Evolutionary conservation across 2,113 vertebrate genomes (phyloP).

Genomic region (Petrocephalus zakoni): DNA sequence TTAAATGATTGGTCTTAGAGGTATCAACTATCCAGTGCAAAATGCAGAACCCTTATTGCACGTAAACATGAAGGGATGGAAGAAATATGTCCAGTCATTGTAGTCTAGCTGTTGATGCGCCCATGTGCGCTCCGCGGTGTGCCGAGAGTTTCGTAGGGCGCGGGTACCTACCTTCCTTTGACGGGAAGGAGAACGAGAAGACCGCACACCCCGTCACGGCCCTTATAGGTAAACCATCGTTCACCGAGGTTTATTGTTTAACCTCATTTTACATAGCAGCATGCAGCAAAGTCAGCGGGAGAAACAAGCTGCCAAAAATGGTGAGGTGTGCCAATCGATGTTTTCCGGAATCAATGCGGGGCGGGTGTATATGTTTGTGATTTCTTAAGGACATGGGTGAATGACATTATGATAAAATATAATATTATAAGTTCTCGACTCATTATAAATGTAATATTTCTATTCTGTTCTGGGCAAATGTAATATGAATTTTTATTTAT

Average conservation of each 20-base stretch:
- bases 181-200: background rate
- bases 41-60: background rate
- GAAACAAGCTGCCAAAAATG: background rate
- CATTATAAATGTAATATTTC: no score
- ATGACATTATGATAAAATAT: background rate
- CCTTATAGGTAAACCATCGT: background rate
- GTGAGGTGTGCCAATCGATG: background rate
- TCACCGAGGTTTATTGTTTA: background rate
- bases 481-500: background rate
- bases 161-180: background rate
- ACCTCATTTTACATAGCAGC: background rate
- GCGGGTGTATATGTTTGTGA: background rate
- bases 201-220: background rate
- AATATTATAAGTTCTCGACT: background rate
- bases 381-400: background rate
- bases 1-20: background rate
- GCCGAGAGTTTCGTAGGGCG: slow-evolving; percentile 3
- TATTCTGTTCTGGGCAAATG: background rate
- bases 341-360: background rate
- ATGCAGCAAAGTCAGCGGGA: background rate
- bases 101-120: background rate
- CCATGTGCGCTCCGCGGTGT: slow-evolving; percentile 7
- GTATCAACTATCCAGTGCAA: background rate
- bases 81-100: slow-evolving; percentile 11
- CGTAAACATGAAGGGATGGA: background rate